Evolutionary conservation across 2,888 invertebrate genomes (phyloP).

Genomic region (Gonocerus acuteangulatus): DNA sequence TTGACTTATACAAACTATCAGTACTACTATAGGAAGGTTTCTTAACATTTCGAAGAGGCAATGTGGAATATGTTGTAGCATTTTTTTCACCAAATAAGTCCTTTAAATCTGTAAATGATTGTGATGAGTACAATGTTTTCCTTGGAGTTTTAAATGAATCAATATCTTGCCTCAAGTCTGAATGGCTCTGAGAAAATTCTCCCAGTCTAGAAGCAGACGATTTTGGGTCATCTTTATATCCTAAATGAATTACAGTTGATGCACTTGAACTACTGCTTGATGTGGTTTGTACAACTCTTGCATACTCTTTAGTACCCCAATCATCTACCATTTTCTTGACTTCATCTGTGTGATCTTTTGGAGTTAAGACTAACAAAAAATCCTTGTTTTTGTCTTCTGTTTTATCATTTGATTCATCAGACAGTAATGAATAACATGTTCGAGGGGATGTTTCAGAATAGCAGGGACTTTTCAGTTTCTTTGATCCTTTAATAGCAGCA

Average conservation of each 20-base stretch:
- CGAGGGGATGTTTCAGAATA: constrained; percentile 44
- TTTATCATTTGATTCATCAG: constrained; percentile 42
- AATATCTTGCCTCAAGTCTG: constrained; percentile 20
- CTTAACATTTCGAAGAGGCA: constrained; percentile 49
- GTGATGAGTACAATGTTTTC: constrained; percentile 45
- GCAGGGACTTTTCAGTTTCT: constrained; percentile 38
- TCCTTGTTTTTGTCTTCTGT: constrained; percentile 42
- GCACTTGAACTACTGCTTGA: constrained; percentile 45
- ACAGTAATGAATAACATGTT: constrained; percentile 47
- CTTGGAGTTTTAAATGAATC: constrained; percentile 31
- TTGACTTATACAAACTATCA: constrained; percentile 40
- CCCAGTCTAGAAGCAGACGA: constrained; percentile 16
- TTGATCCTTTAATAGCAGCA: constrained; percentile 49
- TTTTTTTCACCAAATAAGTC: constrained; percentile 74
- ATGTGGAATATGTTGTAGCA: constrained; percentile 36
- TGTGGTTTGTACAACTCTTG: constrained; percentile 45
- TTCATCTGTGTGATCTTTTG: constrained; percentile 41
- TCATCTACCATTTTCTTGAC: constrained; percentile 45
- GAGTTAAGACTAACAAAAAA: constrained; percentile 46
- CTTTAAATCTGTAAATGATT: constrained; percentile 66
- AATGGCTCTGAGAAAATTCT: constrained; percentile 27
- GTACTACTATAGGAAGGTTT: constrained; percentile 36
- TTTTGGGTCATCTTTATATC: constrained; percentile 32
- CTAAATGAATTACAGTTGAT: constrained; percentile 40
- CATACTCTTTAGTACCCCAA: constrained; percentile 42